A percentile compares a stretch with the other conserved stretches of the same genome.
These are phyloP conservation scores for Yasuhikotakia modesta DNA, from an alignment of 2,797 vertebrate species.

Conservation along the genomic window DNA sequence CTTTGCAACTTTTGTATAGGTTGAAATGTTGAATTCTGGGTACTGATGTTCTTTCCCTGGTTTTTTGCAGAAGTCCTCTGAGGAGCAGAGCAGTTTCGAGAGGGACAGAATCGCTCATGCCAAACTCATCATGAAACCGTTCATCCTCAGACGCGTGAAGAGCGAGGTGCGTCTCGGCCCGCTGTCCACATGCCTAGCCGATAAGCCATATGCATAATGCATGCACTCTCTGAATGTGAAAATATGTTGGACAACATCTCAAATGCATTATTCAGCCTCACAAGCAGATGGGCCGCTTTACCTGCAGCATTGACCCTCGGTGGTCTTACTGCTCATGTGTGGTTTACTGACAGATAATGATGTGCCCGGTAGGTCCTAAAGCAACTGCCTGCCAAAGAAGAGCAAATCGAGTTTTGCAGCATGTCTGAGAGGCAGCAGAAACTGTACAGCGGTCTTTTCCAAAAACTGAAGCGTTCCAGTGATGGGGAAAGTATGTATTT, in stretches of 20 bases:
- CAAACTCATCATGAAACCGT: slow-evolving; percentile 88
- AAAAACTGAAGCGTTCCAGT: slow-evolving; percentile 78
- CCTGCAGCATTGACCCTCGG: slow-evolving; percentile 30
- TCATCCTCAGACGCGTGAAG: slow-evolving; percentile 86
- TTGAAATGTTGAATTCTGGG: slow-evolving; percentile 1
- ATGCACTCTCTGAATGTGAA: slow-evolving; percentile 24
- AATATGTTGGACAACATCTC: slow-evolving; percentile 36
- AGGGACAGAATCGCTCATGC: slow-evolving; percentile 80
- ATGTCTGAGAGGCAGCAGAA: slow-evolving; percentile 83
- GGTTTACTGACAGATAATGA: slow-evolving; percentile 32
- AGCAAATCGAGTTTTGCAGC: slow-evolving; percentile 76
- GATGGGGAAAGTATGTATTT: slow-evolving; percentile 74
- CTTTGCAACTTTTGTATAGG: background rate
- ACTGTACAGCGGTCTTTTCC: slow-evolving; percentile 77
- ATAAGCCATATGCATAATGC: slow-evolving; percentile 27
- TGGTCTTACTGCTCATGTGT: background rate
- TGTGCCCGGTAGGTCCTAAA: slow-evolving; percentile 74
- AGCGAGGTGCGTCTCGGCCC: slow-evolving; percentile 77
- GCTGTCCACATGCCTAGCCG: background rate
- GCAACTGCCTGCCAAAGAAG: slow-evolving; percentile 85
- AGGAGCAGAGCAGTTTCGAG: slow-evolving; percentile 84
- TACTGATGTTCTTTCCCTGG: background rate
- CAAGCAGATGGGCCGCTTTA: slow-evolving; percentile 38
- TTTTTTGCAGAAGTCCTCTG: slow-evolving; percentile 76
- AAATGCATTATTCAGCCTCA: slow-evolving; percentile 45